phyloP scores from a whole-genome alignment of 2,113 vertebrate genomes.

The Empidonax traillii region DNA sequence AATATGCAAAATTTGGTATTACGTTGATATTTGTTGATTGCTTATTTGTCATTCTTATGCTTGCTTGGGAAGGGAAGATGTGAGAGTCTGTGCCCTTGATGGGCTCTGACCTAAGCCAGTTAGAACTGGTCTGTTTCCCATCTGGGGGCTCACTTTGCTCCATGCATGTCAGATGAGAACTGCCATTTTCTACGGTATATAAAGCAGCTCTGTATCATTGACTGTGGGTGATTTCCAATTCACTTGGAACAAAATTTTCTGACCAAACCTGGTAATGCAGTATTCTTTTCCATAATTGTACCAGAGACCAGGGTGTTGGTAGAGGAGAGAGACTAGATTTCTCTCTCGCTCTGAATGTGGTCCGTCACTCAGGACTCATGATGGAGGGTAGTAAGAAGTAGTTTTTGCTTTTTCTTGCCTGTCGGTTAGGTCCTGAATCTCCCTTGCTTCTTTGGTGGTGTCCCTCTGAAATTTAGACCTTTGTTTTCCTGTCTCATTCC shows the following conservation, averaged over 20 bases:
- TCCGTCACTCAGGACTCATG: neutral
- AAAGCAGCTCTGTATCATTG: neutral
- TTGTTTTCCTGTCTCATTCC: neutral
- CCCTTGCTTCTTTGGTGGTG: neutral
- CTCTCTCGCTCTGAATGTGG: neutral
- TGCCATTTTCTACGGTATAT: neutral
- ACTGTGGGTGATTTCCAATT: neutral
- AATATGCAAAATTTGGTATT: constrained; percentile 34
- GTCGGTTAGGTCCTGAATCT: neutral
- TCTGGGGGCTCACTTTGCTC: neutral
- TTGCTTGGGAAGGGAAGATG: neutral
- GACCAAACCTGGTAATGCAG: neutral
- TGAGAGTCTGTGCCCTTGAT: neutral
- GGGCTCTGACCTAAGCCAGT: neutral
- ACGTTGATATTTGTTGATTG: constrained; percentile 23
- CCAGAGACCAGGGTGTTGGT: neutral
- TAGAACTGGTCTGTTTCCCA: neutral
- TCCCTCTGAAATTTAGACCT: neutral
- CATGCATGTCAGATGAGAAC: neutral
- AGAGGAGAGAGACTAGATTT: neutral
- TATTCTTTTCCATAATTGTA: neutral
- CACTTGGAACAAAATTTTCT: neutral
- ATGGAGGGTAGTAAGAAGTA: neutral
- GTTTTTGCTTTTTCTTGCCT: neutral
- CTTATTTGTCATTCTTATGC: neutral